Conservation (phyloP, 2,113 vertebrate genomes). For the Colinus virginianus region DNA sequence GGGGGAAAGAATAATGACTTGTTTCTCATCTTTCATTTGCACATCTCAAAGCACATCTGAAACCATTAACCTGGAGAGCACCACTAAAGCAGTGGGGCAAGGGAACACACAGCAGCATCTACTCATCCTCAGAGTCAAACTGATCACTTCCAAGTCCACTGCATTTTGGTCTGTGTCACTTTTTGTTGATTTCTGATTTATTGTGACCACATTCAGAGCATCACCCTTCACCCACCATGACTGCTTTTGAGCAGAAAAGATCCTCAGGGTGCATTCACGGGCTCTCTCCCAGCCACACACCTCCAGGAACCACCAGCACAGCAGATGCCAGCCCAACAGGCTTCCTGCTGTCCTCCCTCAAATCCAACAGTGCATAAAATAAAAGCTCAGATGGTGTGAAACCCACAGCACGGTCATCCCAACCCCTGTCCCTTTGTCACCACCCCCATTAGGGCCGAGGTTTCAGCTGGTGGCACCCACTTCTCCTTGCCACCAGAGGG, state of each 20-base stretch:
- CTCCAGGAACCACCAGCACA: not conserved
- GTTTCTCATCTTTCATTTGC: not conserved
- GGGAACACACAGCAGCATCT: accelerated
- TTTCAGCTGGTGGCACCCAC: not conserved
- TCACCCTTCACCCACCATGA: too few relatives aligned
- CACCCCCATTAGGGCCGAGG: not conserved
- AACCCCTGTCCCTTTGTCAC: accelerated
- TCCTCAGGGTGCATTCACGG: accelerated
- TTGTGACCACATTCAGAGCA: not conserved
- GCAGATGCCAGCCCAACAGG: not conserved
- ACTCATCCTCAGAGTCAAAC: accelerated
- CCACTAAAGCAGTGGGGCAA: not conserved
- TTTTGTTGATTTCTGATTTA: not conserved
- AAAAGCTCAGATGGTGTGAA: not conserved
- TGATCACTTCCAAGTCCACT: not conserved
- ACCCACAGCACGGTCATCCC: accelerated
- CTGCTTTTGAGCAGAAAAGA: not conserved
- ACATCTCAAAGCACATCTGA: accelerated
- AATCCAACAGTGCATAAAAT: accelerated
- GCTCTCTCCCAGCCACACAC: not conserved
- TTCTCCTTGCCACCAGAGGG: not conserved
- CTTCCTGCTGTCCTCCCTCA: not conserved
- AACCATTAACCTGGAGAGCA: not conserved
- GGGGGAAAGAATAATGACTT: not conserved
- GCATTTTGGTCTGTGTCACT: not conserved